Base-by-base conservation (phyloP, 2,113 vertebrate genomes). In the Amphiprion percula region DNA sequence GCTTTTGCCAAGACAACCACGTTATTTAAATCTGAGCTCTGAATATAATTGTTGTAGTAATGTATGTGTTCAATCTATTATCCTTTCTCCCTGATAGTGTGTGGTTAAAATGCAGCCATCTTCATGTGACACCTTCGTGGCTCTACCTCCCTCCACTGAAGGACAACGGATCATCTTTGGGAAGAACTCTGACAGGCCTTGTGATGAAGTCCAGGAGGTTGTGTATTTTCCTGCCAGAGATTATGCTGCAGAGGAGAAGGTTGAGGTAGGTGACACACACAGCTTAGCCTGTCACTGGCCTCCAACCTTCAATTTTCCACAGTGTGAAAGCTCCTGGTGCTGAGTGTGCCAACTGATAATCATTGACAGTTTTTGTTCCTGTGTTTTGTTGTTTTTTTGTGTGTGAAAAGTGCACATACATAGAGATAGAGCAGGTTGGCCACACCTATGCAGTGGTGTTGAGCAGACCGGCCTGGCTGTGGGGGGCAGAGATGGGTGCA, bases 401-500 rank as follows among this genome's bases (percentile, higher is more conserved):
- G 63, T 76, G 46, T 55, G 64, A 70, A 79, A 85, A 99, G 98
- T 99, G 98, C 80, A 99, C 98, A 1, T 99, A 99, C 72, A 93
- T 98, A 79, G 73, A 93, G 79, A 91, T 99, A 2, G 97, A 96
- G 30, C 97, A 99, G 85, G 96, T 67, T 4, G 77, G 82, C 23
- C 85, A 95, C 77, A 99, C 97, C 0, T 86, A 96, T 67, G 96
- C 96, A 30, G 95, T 99, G 76, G 95, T 98, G 17, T 91, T 99
- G 88, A 99, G 98, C 92, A 96, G 92, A n/a, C 98, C 98, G 30
- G 93, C 98, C 0, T 99, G 98, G 98, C 90, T 99, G 26, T 99
- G 98, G 98, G 98, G 98, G 0, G 98, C 98, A 19, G 98, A 99
- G 93, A 99, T 99, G 98, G 98, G 98, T 1, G 97, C 97, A 55